These are phyloP conservation scores for Candidula unifasciata DNA, from an alignment of 2,888 invertebrate genomes.

Conservation along the genomic window DNA sequence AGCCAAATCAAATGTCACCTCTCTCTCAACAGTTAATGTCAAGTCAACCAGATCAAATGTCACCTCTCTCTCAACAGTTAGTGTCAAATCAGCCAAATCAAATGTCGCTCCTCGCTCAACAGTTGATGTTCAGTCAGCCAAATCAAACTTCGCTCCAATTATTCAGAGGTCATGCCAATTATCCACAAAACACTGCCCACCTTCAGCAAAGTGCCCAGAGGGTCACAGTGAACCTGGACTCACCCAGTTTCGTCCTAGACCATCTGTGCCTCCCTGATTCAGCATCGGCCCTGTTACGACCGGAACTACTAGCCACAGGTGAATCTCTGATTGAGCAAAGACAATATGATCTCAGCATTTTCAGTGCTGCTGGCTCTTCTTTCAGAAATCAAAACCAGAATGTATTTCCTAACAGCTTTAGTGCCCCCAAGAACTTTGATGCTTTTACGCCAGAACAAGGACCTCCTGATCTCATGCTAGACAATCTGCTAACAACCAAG, in stretches of 20 bases:
- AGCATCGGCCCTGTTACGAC: neutral
- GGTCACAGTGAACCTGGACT: neutral
- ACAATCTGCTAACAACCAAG: neutral
- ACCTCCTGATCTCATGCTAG: constrained; percentile 12
- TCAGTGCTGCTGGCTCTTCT: neutral
- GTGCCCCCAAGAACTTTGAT: neutral
- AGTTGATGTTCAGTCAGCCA: too few relatives aligned
- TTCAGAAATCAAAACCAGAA: neutral
- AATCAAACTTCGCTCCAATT: too few relatives aligned
- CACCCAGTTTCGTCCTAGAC: neutral
- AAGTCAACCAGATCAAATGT: too few relatives aligned
- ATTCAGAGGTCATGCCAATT: too few relatives aligned
- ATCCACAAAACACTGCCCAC: too few relatives aligned
- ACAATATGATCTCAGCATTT: constrained; percentile 33
- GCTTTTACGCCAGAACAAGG: neutral
- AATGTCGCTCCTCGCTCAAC: too few relatives aligned
- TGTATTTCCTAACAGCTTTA: constrained; percentile 1
- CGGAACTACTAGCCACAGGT: neutral
- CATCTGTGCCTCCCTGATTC: neutral
- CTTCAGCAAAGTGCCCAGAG: neutral
- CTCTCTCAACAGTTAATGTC: too few relatives aligned
- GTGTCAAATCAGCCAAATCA: too few relatives aligned
- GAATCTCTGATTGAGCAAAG: constrained; percentile 4
- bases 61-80: too few relatives aligned
- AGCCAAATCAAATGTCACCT: too few relatives aligned